These are phyloP conservation scores for Leptoteleia sp. DNA, from an alignment of 1,140 invertebrate species.

Conservation along the genomic window DNA sequence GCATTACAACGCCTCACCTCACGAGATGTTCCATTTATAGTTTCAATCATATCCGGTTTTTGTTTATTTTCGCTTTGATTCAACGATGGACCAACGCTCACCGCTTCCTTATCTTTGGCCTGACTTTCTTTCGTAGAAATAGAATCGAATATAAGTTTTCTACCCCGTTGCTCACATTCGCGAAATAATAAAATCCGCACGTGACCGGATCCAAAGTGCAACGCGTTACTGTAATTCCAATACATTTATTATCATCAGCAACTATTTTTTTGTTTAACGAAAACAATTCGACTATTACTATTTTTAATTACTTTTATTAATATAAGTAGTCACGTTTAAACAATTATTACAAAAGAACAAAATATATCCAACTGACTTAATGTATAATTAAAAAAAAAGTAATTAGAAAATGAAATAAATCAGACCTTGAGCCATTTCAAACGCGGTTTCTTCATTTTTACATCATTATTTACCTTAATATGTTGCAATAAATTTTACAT, in stretches of 20 bases:
- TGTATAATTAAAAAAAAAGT: no score
- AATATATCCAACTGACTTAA: no score
- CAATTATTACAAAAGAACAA: no score
- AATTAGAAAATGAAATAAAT: no score
- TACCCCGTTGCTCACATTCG: slow-evolving; percentile 90
- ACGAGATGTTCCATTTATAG: slow-evolving; percentile 28
- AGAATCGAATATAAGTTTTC: slow-evolving; percentile 92
- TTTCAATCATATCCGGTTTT: slow-evolving; percentile 37
- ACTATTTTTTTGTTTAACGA: no score
- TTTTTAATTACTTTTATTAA: no score
- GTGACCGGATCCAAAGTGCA: slow-evolving; percentile 84
- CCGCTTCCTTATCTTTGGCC: slow-evolving; percentile 19
- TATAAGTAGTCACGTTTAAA: no score
- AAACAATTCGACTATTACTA: no score
- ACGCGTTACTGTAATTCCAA: slow-evolving; percentile 70
- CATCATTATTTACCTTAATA: slow-evolving; percentile 22
- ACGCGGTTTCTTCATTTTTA: no score
- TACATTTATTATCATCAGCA: not conserved
- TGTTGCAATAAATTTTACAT: slow-evolving; percentile 28
- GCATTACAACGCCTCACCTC: slow-evolving; percentile 41
- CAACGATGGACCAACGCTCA: slow-evolving; percentile 21
- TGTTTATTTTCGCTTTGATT: slow-evolving; percentile 42
- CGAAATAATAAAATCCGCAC: slow-evolving; percentile 90
- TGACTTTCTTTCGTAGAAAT: slow-evolving; percentile 70
- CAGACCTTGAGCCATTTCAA: no score